phyloP scores from a whole-genome alignment of 2,113 vertebrate species.

The Ceuthmochares aereus region DNA sequence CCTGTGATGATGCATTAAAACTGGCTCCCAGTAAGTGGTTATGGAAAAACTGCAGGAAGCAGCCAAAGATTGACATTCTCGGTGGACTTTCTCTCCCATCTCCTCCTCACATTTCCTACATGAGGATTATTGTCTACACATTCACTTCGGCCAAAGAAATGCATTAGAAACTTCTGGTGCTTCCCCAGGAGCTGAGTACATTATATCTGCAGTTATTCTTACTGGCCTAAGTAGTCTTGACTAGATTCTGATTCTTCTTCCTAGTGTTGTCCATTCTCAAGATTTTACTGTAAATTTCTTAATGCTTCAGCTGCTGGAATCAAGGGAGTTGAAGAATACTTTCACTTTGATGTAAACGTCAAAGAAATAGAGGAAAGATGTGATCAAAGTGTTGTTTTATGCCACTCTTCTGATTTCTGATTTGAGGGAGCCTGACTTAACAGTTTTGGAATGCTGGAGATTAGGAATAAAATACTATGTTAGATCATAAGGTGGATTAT shows the following conservation, averaged over 20 bases:
- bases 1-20: neutral
- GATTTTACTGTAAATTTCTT: neutral
- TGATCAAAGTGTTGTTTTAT: neutral
- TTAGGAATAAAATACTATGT: neutral
- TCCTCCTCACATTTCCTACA: neutral
- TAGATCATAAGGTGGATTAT: neutral
- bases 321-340: neutral
- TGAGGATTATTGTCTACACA: neutral
- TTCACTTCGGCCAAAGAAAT: neutral
- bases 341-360: neutral
- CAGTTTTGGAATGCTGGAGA: neutral
- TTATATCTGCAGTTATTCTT: neutral
- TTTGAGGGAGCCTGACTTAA: neutral
- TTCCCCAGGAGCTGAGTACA: neutral
- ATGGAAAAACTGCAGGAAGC: slow-evolving; percentile 9
- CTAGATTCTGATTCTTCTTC: neutral
- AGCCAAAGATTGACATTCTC: neutral
- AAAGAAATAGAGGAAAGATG: neutral
- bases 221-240: neutral
- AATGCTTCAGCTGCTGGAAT: neutral
- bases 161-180: neutral
- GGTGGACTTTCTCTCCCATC: neutral
- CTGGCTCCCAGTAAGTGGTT: neutral
- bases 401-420: neutral
- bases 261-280: neutral